Evolutionary conservation across 2,113 vertebrate genomes (phyloP).

Genomic region (Melanerpes aurifrons): DNA sequence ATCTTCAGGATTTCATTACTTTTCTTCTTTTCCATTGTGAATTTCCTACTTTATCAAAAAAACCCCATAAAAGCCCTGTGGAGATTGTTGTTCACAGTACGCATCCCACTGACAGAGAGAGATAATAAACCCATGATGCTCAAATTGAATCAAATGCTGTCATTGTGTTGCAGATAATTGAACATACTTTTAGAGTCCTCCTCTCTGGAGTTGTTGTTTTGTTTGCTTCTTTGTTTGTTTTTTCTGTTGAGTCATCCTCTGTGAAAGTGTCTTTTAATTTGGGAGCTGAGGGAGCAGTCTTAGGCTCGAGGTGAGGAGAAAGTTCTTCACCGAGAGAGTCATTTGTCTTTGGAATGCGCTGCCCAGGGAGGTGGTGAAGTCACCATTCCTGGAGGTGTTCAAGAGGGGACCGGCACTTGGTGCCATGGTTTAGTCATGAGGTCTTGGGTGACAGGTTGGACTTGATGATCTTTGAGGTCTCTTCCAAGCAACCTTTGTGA

Average conservation of each 20-base stretch:
- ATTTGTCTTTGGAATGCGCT: too few relatives aligned
- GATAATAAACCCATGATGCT: neutral
- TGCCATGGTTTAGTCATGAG: too few relatives aligned
- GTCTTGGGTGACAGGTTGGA: too few relatives aligned
- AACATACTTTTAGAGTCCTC: conserved; percentile 1
- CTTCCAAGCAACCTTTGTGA: too few relatives aligned
- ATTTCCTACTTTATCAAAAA: conserved; percentile 51
- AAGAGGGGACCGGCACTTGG: too few relatives aligned
- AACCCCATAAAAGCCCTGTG: neutral
- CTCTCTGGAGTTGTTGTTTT: neutral
- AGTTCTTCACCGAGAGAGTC: too few relatives aligned
- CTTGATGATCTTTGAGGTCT: too few relatives aligned
- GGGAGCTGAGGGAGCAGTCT: neutral
- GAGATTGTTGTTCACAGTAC: neutral
- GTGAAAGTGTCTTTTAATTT: neutral
- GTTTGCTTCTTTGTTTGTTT: neutral
- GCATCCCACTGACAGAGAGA: conserved; percentile 6
- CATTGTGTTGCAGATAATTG: neutral
- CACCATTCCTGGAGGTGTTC: too few relatives aligned
- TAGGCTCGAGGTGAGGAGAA: too few relatives aligned
- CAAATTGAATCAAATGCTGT: neutral
- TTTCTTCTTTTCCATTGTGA: conserved; percentile 27
- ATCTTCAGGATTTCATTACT: conserved; percentile 37
- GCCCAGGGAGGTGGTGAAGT: too few relatives aligned
- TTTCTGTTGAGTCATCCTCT: neutral